phyloP scores from a whole-genome alignment of 2,797 vertebrate species.

The Thamnophis elegans region DNA sequence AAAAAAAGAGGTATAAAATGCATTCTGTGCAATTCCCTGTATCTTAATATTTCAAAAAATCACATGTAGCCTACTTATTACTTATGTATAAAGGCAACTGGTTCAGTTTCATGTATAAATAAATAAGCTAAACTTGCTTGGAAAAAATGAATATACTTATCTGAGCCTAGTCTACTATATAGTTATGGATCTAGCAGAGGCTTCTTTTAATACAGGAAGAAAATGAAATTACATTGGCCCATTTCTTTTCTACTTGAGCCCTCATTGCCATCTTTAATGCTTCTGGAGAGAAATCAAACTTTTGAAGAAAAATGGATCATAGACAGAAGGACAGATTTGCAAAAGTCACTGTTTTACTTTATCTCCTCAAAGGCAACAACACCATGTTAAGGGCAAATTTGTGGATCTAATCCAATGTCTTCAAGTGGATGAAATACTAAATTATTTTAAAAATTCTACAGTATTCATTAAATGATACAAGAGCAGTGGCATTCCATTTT shows the following conservation, averaged over 20 bases:
- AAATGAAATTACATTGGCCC: background rate
- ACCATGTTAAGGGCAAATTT: background rate
- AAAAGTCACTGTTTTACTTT: background rate
- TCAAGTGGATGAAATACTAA: background rate
- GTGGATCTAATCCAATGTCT: conserved; percentile 19
- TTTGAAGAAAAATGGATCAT: background rate
- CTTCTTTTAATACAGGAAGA: background rate
- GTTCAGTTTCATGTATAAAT: background rate
- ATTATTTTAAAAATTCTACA: conserved; percentile 50
- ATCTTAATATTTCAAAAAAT: background rate
- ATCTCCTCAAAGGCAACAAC: background rate
- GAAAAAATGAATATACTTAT: background rate
- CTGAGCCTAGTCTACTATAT: background rate
- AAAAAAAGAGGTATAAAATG: background rate
- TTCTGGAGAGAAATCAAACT: background rate
- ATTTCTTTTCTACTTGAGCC: background rate
- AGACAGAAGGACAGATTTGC: background rate
- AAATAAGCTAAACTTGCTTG: background rate
- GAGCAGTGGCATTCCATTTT: conserved; percentile 30
- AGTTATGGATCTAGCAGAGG: background rate
- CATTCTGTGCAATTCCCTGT: background rate
- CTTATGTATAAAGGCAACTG: background rate
- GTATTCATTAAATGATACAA: conserved; percentile 53
- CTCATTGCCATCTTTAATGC: background rate
- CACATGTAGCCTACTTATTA: background rate